Evolutionary conservation across 1,140 invertebrate species (phyloP), one percentile per base, ranked within the genome.

Genomic region (Xylocopa sonorina): DNA sequence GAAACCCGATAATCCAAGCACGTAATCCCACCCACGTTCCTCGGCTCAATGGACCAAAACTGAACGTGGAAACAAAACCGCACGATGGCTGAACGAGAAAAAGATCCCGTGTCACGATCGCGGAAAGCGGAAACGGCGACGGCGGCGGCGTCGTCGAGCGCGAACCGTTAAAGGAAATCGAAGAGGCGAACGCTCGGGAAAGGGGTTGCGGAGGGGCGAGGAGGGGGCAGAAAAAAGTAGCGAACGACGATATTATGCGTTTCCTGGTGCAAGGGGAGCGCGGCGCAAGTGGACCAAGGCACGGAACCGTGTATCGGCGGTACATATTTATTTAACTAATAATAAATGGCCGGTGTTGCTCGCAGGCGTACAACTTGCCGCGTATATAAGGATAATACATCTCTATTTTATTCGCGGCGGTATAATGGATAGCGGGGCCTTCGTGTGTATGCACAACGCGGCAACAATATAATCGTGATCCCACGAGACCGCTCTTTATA

Each of bases 401-500:
- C 88, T 89, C 83, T 89, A 89, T 89, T 88, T 89, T 88, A 88
- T 87, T 86, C 72, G 71, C 75, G n/a, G n/a, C 38, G 66, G 69
- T 67, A 83, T 89, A 89, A 89, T 86, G 86, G 85, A 88, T 88
- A 81, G 85, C 78, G 55, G 69, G 51, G 43, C 53, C n/a, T 73
- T 80, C 38, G 12, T 58, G 53, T 67, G 55, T 68, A 48, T 53
- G 58, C 73, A 78, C 74, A 73, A 34, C 38, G 32, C 50, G 63
- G 81, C 80, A 89, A 89, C 88, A 89, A 88, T 89, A 87, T 89
- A 89, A 89, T 89, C 85, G 87, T 85, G 88, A 88, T 89, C 67
- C 78, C 73, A 63, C 68, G 64, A 67, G 82, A 68, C 53, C 57
- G 60, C 50, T 82, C 73, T 82, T 73, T 69, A 71, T 83, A 79